Evolutionary conservation across 2,888 invertebrate species (phyloP).

Genomic region (Acrobasis consociella): DNA sequence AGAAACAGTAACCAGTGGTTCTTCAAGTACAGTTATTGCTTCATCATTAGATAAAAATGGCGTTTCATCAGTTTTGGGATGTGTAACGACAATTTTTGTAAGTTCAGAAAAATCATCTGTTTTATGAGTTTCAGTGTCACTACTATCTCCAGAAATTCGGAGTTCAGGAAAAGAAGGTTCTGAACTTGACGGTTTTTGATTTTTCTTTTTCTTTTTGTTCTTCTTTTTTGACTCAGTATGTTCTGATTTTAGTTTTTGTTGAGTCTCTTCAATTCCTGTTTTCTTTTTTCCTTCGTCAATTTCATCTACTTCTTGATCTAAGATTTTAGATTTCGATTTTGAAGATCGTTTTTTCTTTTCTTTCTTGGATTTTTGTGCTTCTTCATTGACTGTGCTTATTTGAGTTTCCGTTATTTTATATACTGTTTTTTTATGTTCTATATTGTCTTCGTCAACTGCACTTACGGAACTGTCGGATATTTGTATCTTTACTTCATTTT

Average conservation of each 20-base stretch:
- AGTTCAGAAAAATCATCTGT: background rate
- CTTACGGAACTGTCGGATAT: slow-evolving; percentile 35
- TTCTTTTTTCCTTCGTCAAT: slow-evolving; percentile 31
- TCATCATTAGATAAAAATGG: background rate
- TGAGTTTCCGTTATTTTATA: slow-evolving; percentile 49
- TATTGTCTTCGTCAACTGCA: slow-evolving; percentile 48
- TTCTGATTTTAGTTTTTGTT: slow-evolving; percentile 25
- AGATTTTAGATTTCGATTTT: slow-evolving; percentile 43
- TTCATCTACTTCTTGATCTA: slow-evolving; percentile 30
- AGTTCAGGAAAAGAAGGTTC: slow-evolving; percentile 29
- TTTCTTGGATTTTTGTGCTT: slow-evolving; percentile 55
- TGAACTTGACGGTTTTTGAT: slow-evolving; percentile 45
- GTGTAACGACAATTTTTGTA: background rate
- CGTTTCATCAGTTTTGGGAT: background rate
- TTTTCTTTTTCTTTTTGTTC: slow-evolving; percentile 64
- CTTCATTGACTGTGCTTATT: slow-evolving; percentile 52
- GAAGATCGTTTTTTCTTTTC: slow-evolving; percentile 64
- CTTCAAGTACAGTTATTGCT: background rate
- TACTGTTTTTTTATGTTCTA: slow-evolving; percentile 58
- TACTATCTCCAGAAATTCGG: background rate
- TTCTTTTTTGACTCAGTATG: slow-evolving; percentile 53
- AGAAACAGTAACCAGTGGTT: background rate
- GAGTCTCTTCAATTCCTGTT: slow-evolving; percentile 31
- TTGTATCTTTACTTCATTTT: slow-evolving; percentile 50
- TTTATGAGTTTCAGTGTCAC: background rate